A percentile compares a stretch with the other conserved stretches of the same genome.
Evolutionary conservation across 2,113 vertebrate species (phyloP).

Genomic region (Onychostoma macrolepis): DNA sequence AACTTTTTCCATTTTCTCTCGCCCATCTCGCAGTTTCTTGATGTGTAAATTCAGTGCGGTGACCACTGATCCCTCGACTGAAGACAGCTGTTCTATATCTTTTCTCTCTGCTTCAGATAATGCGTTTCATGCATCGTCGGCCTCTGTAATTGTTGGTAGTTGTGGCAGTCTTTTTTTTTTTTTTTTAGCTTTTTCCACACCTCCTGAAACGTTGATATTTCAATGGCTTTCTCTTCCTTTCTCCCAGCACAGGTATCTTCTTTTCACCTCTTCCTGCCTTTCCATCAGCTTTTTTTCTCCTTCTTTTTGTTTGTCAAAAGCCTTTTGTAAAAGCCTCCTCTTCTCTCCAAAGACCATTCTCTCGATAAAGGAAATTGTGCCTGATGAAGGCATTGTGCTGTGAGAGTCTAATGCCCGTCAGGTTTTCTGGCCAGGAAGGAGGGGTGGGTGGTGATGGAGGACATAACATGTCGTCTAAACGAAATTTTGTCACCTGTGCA

Average conservation of each 20-base stretch:
- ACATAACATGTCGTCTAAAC: slow-evolving; percentile 8
- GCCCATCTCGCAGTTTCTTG: slow-evolving; percentile 10
- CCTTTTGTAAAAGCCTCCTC: slow-evolving; percentile 36
- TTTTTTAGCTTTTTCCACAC: neutral
- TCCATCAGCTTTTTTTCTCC: neutral
- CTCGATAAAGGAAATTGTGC: neutral
- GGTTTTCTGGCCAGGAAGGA: neutral
- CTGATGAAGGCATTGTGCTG: slow-evolving; percentile 38
- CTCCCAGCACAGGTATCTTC: neutral
- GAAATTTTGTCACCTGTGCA: slow-evolving; percentile 21
- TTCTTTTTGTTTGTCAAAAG: slow-evolving; percentile 26
- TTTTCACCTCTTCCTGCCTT: slow-evolving; percentile 8
- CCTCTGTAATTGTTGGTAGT: slow-evolving; percentile 44
- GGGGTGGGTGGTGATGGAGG: slow-evolving; percentile 36
- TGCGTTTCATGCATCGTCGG: slow-evolving; percentile 46
- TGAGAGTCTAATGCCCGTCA: slow-evolving; percentile 26
- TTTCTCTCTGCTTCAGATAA: slow-evolving; percentile 18
- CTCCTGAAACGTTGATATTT: neutral
- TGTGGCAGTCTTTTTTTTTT: slow-evolving; percentile 10
- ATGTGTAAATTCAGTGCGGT: slow-evolving; percentile 40
- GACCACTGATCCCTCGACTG: slow-evolving; percentile 20
- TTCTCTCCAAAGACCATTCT: neutral
- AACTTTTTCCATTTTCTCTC: slow-evolving; percentile 31
- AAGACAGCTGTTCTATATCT: slow-evolving; percentile 19
- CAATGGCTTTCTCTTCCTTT: neutral